Percentiles rank a stretch among this genome's conserved stretches.
phyloP scores from a whole-genome alignment of 2,113 vertebrate species.

The Cygnus atratus region DNA sequence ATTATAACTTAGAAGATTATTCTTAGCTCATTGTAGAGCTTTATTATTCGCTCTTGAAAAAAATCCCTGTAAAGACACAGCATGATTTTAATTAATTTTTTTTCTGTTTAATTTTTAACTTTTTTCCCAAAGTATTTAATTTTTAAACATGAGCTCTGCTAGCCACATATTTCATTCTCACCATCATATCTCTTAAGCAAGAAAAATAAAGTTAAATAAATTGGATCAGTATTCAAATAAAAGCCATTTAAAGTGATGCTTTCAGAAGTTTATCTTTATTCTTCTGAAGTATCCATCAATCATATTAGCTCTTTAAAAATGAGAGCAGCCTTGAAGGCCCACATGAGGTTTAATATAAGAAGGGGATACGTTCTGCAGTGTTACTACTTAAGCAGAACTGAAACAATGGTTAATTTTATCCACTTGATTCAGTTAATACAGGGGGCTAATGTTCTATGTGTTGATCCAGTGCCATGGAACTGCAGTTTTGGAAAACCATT shows the following conservation, averaged over 20 bases:
- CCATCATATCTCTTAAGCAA: slow-evolving; percentile 45
- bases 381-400: neutral
- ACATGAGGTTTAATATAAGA: slow-evolving; percentile 1
- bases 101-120: slow-evolving; percentile 60
- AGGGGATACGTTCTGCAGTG: neutral
- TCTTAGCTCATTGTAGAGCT: slow-evolving; percentile 58
- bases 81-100: slow-evolving; percentile 60
- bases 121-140: slow-evolving; percentile 52
- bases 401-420: slow-evolving; percentile 28
- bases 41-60: slow-evolving; percentile 53
- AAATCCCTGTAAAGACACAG: slow-evolving; percentile 44
- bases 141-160: slow-evolving; percentile 43
- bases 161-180: slow-evolving; percentile 44
- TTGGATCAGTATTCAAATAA: slow-evolving; percentile 59
- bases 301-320: slow-evolving; percentile 44
- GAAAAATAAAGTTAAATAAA: slow-evolving; percentile 60
- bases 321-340: slow-evolving; percentile 10
- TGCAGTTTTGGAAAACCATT: neutral
- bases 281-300: slow-evolving; percentile 47
- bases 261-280: slow-evolving; percentile 50
- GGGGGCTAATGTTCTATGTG: neutral
- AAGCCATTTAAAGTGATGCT: slow-evolving; percentile 42
- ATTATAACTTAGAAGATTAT: slow-evolving; percentile 71
- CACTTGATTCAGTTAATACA: neutral
- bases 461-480: neutral